phyloP scores from a whole-genome alignment of 37 sponge, comb jelly and placozoan species.

The Eunapius fragilis region DNA sequence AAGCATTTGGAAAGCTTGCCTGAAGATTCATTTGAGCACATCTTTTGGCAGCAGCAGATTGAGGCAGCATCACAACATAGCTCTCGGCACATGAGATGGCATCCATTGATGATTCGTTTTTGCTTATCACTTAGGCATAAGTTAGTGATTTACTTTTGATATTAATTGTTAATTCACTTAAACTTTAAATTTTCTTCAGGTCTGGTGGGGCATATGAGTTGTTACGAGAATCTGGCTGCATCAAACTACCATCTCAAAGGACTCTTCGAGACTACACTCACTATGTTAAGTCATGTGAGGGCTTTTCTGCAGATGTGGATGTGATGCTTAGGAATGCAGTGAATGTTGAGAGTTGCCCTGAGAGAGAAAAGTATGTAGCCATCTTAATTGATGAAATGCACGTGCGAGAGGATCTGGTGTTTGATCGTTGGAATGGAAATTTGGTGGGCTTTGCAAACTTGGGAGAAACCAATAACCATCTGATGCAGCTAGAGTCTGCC shows the following conservation, averaged over 20 bases:
- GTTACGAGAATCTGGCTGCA: conserved; percentile 12
- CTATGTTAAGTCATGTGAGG: not conserved
- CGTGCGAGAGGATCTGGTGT: conserved; percentile 56
- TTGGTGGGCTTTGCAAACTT: conserved; percentile 58
- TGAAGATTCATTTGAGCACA: not conserved
- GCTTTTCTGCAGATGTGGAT: conserved; percentile 10
- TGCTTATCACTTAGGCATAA: conserved; percentile 13
- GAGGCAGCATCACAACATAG: conserved; percentile 13
- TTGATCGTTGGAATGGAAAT: conserved; percentile 37
- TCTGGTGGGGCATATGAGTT: not conserved
- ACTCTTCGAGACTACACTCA: conserved; percentile 30
- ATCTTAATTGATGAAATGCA: conserved; percentile 58
- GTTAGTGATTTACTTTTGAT: not conserved
- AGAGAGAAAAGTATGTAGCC: conserved; percentile 29
- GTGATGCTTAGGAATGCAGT: conserved; percentile 24
- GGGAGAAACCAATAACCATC: conserved; percentile 36
- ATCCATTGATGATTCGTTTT: conserved; percentile 22
- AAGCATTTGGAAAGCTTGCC: not conserved
- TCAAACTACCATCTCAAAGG: conserved; percentile 34
- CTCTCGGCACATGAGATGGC: conserved; percentile 23
- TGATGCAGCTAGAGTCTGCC: conserved; percentile 2
- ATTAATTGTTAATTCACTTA: too few species aligned
- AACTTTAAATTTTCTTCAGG: too few species aligned
- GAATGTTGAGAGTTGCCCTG: conserved; percentile 24
- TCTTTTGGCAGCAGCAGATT: conserved; percentile 41